phyloP scores from a whole-genome alignment of 1,140 invertebrate species.

The Tetramorium parvispinum region DNA sequence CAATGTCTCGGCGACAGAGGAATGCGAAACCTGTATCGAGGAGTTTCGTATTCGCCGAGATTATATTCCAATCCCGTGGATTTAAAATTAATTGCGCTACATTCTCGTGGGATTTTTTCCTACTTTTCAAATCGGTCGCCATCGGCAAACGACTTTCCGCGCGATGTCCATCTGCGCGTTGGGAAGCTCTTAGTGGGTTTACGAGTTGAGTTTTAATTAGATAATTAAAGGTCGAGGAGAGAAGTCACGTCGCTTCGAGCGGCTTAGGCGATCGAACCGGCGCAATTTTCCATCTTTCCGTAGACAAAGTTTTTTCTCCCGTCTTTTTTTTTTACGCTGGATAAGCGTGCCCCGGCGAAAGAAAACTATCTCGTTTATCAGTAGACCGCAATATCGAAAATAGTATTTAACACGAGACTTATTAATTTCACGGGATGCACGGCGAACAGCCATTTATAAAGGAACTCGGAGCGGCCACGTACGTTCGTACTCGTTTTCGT shows the following conservation, averaged over 20 bases:
- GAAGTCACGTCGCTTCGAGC: conserved; percentile 6
- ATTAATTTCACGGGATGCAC: background rate
- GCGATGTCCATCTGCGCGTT: conserved; percentile 4
- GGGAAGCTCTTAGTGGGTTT: background rate
- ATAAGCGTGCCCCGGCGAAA: background rate
- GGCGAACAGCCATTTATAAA: background rate
- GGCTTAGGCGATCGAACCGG: background rate
- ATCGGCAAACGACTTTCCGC: background rate
- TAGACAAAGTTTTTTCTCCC: background rate
- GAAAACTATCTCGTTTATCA: background rate
- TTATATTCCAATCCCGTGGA: background rate
- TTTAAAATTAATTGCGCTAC: background rate
- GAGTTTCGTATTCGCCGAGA: background rate
- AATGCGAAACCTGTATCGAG: background rate
- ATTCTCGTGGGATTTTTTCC: background rate
- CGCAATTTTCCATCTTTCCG: background rate
- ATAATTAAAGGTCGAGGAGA: conserved; percentile 59
- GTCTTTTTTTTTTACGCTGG: background rate
- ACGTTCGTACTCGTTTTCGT: conserved; percentile 34
- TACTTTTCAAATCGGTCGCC: background rate
- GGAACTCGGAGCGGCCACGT: background rate
- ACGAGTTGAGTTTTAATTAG: conserved; percentile 45
- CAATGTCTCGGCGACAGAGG: background rate
- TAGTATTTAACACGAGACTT: background rate
- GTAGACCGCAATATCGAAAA: background rate